phyloP scores from a whole-genome alignment of 1,140 invertebrate species.

The Bombus superbus region DNA sequence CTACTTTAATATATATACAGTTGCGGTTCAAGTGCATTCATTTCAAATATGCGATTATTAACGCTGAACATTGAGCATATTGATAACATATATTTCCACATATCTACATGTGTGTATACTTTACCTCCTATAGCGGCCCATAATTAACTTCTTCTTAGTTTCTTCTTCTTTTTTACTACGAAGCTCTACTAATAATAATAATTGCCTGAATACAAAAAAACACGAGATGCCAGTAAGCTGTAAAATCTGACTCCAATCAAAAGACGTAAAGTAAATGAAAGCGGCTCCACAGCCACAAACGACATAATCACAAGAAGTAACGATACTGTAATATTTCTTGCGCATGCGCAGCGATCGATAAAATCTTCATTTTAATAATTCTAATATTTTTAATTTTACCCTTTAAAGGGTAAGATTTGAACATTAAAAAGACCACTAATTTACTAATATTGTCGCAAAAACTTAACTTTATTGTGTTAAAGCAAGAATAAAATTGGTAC shows the following conservation, averaged over 20 bases:
- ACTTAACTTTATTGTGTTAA: not conserved
- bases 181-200: not conserved
- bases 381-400: not conserved
- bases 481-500: not conserved
- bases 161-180: not conserved
- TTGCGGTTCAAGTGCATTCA: not conserved
- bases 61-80: slow-evolving; percentile 14
- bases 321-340: not conserved
- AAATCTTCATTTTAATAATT: not conserved
- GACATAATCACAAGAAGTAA: not conserved
- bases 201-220: not conserved
- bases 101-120: slow-evolving; percentile 4
- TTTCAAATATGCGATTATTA: not conserved
- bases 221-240: not conserved
- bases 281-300: slow-evolving; percentile 14
- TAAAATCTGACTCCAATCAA: not conserved
- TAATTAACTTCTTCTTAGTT: slow-evolving; percentile 28
- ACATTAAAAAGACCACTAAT: not conserved
- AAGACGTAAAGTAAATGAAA: slow-evolving; percentile 60
- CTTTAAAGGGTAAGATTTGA: not conserved
- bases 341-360: slow-evolving; percentile 12
- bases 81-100: slow-evolving; percentile 10
- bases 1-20: not conserved
- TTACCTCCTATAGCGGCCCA: slow-evolving; percentile 75
- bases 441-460: not conserved